Base-by-base conservation (phyloP, 2,797 vertebrate species). In the Parauchenoglanis ngamensis region DNA sequence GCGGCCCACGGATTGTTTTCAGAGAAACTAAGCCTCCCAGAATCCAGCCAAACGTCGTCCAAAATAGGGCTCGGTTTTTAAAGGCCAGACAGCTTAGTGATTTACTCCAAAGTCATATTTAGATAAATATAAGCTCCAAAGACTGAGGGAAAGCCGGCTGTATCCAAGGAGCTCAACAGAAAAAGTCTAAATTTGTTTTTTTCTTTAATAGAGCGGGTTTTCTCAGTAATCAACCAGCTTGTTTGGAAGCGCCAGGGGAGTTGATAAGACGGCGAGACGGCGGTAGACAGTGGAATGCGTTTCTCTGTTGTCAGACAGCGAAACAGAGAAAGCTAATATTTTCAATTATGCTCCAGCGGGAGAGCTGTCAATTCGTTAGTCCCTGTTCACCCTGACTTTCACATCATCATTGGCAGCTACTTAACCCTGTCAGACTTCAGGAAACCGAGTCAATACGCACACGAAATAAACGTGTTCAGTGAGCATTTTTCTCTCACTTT, bases 101-200 rank as follows among this genome's bases (percentile, higher is more conserved):
- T 92, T 94, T 92, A 93, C 92, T 94, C 93, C 87, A 86, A 92
- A 92, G 93, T 95, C 94, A 94, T 94, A 94, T 95, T 95, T 95
- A 94, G 94, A 95, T 95, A 94, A 95, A 94, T 94, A 94, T 92
- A 94, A 92, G 89, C 92, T 95, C 92, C 88, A 92, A 91, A 94
- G 94, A 94, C 92, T 93, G 63, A 89, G 76, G 87, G 85, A 90
- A 52, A 89, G 86, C 87, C 88, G 84, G 81, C 80, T 90, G 54
- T 70, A 90, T 89, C 86, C 79, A 89, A 87, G 89, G 86, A 85
- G 84, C 85, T 87, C 65, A 72, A 70, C 61, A 72, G 68, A 85
- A 78, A 75, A 84, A 89, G 86, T 57, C 82, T 88, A 52, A 49
- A 72, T 56, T 54, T 70, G 25, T 73, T 87, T 89, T 90, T 83